Evolutionary conservation across 2,113 vertebrate species (phyloP), one percentile per base, ranked within the genome.

Genomic region (Grantiella picta): DNA sequence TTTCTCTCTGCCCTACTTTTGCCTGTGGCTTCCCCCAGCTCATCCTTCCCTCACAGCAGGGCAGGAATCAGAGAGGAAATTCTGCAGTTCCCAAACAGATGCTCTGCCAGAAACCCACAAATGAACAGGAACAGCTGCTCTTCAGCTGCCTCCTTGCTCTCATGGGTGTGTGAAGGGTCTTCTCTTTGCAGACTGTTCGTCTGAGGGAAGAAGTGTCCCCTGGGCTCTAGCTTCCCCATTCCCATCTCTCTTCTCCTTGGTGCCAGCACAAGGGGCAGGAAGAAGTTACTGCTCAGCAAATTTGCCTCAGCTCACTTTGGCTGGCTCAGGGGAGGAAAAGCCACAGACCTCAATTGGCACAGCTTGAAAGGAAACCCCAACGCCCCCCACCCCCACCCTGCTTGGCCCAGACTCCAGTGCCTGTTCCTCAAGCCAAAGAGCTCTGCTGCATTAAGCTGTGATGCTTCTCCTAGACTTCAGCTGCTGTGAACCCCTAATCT

Each of bases 281-380:
- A 82, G 82, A 19, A 94, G 73, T 50, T 61, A 15, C 38, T 0
- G 0, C 56, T 84, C 47, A 49, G 64, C 36, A 72, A 54, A 73
- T 59, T 82, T 82, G 35, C 45, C 63, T 87, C 4, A 2, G 27
- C 36, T 92, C 4, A 0, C 76, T 84, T 82, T 2, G 9, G 35
- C 63, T 66, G 52, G 22, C 24, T 92, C 11, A 15, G 21, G 36
- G 64, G 25, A 73, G 47, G 29, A 92, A 82, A 81, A 94, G 47
- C 56, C 49, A 90, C 56, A 89, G 60, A 93, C 95, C 47, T 63
- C 53, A 90, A 73, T 12, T 75, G 56, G 54, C 80, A 88, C 40
- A 83, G 38, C 59, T 93, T 94, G 92, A 94, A 86, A 94, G 82
- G 31, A 94, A 90, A 78, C 61, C 60, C 40, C n/a, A 60, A 6